Conservation (phyloP, 1,140 invertebrate species). For the Brachionus plicatilis region DNA sequence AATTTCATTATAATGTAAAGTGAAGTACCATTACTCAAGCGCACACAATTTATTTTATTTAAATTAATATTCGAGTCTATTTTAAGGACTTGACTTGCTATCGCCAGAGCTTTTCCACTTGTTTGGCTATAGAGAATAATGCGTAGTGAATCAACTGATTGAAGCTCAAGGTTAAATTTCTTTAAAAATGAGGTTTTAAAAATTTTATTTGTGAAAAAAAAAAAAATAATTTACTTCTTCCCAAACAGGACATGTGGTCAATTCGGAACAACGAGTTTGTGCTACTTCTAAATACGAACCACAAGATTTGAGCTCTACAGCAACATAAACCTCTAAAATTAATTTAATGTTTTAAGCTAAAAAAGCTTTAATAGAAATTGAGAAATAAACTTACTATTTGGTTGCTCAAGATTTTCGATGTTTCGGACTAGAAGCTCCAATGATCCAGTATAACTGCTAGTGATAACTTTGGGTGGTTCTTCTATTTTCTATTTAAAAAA, state of each 20-base stretch:
- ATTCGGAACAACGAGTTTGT: conserved; percentile 8
- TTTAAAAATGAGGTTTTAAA: background rate
- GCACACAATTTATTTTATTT: conserved; percentile 25
- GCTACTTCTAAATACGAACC: conserved; percentile 39
- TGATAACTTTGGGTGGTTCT: conserved; percentile 33
- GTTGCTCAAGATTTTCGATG: conserved; percentile 14
- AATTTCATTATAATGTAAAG: conserved; percentile 31
- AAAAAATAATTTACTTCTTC: background rate
- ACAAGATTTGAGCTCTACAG: conserved; percentile 30
- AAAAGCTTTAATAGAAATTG: background rate
- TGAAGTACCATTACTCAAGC: conserved; percentile 6
- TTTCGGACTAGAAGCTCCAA: conserved; percentile 2
- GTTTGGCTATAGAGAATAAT: conserved; percentile 34
- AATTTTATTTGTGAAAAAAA: background rate
- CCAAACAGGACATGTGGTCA: conserved; percentile 20
- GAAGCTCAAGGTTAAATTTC: conserved; percentile 36
- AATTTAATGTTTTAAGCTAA: background rate
- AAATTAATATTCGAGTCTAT: conserved; percentile 20
- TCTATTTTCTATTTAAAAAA: conserved; percentile 13
- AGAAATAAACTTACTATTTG: background rate
- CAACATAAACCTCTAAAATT: conserved; percentile 13
- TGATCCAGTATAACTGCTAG: conserved; percentile 15
- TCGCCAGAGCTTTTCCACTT: conserved; percentile 11
- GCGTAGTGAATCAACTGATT: conserved; percentile 29
- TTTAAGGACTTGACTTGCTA: conserved; percentile 13